Evolutionary conservation across 2,888 invertebrate species (phyloP).

Genomic region (Oligia fasciuncula): DNA sequence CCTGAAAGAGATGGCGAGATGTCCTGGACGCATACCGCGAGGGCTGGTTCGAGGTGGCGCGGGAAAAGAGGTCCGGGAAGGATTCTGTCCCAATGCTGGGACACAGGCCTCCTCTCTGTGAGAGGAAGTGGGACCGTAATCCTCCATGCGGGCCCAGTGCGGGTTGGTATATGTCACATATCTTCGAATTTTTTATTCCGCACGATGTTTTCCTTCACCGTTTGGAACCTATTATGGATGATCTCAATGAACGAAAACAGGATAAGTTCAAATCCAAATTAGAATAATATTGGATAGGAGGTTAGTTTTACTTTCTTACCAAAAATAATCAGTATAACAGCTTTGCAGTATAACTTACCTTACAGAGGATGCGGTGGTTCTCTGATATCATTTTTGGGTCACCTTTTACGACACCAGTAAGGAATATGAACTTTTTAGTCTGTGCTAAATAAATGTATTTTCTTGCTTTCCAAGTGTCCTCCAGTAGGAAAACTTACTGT

Average conservation of each 20-base stretch:
- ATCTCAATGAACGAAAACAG: neutral
- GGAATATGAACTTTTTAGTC: too few relatives aligned
- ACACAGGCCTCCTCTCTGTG: too few relatives aligned
- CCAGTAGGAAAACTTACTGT: constrained; percentile 19
- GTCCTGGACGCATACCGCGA: too few relatives aligned
- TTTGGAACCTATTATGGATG: neutral
- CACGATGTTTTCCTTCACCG: too few relatives aligned
- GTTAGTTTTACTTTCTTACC: neutral
- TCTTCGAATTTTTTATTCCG: too few relatives aligned
- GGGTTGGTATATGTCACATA: too few relatives aligned
- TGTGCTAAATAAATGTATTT: too few relatives aligned
- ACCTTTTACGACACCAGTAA: constrained; percentile 8
- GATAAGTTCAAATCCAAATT: constrained; percentile 9
- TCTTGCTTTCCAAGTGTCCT: neutral
- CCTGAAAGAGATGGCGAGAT: neutral
- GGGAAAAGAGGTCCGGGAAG: too few relatives aligned
- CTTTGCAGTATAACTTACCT: constrained; percentile 5
- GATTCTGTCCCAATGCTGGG: too few relatives aligned
- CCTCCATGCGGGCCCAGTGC: too few relatives aligned
- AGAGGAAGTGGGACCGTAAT: too few relatives aligned
- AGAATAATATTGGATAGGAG: neutral
- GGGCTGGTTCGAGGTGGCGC: too few relatives aligned
- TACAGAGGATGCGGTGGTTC: constrained; percentile 23
- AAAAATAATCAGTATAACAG: neutral
- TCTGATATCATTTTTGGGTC: constrained; percentile 28